Percentiles rank a stretch among this genome's conserved stretches.
Evolutionary conservation across 2,888 invertebrate species (phyloP).

Genomic region (Megaustenia siamemsis): DNA sequence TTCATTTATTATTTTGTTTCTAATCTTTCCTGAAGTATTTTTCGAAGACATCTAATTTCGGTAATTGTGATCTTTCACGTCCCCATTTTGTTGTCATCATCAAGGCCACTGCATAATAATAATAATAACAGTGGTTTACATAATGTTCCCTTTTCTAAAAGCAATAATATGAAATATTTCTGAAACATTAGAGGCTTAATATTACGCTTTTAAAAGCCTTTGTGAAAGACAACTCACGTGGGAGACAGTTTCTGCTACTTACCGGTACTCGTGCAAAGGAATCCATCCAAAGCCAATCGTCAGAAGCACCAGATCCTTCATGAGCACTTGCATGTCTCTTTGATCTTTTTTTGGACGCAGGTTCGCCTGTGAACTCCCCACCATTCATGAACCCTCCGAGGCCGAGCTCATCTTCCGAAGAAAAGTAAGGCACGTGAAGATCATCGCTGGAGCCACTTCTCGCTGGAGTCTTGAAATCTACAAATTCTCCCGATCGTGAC

Average conservation of each 20-base stretch:
- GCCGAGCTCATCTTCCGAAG: conserved; percentile 28
- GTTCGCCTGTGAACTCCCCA: neutral
- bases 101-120: too few relatives aligned
- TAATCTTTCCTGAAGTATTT: too few relatives aligned
- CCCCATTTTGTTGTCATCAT: too few relatives aligned
- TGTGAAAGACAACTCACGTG: too few relatives aligned
- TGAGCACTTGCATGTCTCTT: conserved; percentile 30
- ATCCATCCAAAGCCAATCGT: conserved; percentile 56
- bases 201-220: too few relatives aligned
- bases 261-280: conserved; percentile 55
- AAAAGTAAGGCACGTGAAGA: conserved; percentile 42
- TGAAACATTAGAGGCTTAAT: too few relatives aligned
- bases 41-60: too few relatives aligned
- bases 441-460: neutral
- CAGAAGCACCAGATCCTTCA: conserved; percentile 37
- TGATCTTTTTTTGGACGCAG: conserved; percentile 3
- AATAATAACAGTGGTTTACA: too few relatives aligned
- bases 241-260: conserved; percentile 27
- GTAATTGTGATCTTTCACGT: too few relatives aligned
- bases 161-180: too few relatives aligned
- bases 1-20: too few relatives aligned
- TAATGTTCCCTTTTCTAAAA: too few relatives aligned
- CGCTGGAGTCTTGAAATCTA: conserved; percentile 17
- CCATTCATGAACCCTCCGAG: conserved; percentile 33
- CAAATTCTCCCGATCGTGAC: conserved; percentile 1